phyloP scores from a whole-genome alignment of 2,113 vertebrate genomes.

The Heptranchias perlo region DNA sequence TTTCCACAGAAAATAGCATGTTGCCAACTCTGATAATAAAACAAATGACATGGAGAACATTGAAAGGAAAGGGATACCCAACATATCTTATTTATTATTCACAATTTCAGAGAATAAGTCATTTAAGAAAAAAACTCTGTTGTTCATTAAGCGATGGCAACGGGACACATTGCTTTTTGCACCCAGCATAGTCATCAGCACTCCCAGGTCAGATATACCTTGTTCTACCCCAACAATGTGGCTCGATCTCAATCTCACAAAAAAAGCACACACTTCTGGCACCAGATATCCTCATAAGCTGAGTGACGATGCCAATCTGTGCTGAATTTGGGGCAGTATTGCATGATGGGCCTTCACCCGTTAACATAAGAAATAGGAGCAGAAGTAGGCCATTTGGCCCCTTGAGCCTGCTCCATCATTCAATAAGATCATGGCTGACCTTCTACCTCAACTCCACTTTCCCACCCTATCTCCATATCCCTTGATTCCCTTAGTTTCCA shows the following conservation, averaged over 20 bases:
- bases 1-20: conserved; percentile 93
- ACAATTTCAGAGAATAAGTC: background rate
- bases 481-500: no score
- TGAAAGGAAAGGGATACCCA: background rate
- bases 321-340: background rate
- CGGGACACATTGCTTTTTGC: no score
- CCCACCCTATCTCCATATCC: no score
- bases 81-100: background rate
- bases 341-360: background rate
- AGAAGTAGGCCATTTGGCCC: no score
- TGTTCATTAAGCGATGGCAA: background rate
- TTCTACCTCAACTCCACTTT: no score
- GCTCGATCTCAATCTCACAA: background rate
- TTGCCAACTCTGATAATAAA: conserved; percentile 76
- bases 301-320: background rate
- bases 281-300: no score
- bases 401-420: no score
- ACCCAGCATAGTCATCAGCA: background rate
- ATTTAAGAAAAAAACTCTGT: background rate
- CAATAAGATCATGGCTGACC: no score
- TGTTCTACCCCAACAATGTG: background rate
- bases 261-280: background rate
- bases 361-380: no score
- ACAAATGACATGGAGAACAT: background rate
- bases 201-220: background rate